Evolutionary conservation across 2,888 invertebrate genomes (phyloP), one percentile per base, ranked within the genome.

Genomic region (Leucozona laternaria): DNA sequence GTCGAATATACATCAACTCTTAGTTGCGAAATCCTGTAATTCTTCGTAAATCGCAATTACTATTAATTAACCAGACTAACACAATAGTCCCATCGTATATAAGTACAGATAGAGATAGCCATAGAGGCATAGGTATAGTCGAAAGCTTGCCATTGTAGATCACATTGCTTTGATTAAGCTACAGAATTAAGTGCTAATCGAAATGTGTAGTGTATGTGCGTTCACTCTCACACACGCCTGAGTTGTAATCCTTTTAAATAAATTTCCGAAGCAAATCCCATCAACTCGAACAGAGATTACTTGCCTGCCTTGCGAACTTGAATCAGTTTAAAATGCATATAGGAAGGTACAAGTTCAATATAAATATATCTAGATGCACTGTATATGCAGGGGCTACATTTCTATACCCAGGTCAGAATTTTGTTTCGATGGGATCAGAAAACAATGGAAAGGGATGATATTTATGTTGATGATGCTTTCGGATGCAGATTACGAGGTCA

Each of bases 191-290:
- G 75, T 82, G 78, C 78, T 75, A 82, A 86, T 86, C 82, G 78
- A 82, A 86, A 79, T 75, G 73, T 53, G 45, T 22, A 45, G 2
- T 40, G 4, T 7, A 5, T 40, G 45, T 73, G 64, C 53, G n/a
- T 58, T 45, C 31, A 55, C 22, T 37, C 57, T 17, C 20, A 17
- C 70, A 50, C 62, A 45, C 53, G 76, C 76, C 20, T 55, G 58
- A 22, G 43, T 68, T 68, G 80, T 82, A 86, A 79, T 86, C 78
- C 86, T 86, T 86, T 79, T 55, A 78, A 71, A 82, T 75, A 79
- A 82, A 86, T 78, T 70, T 45, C 57, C 73, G 66, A 31, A 34
- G 58, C 82, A 78, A 78, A 73, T 75, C 73, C 79, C 48, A 70
- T 15, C 43, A 34, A 75, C 45, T 45, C 45, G 45, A 68, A 50